A percentile compares a stretch with the other conserved stretches of the same genome.
These are phyloP conservation scores for Zaprionus bogoriensis DNA, from an alignment of 2,888 invertebrate genomes.

Conservation along the genomic window DNA sequence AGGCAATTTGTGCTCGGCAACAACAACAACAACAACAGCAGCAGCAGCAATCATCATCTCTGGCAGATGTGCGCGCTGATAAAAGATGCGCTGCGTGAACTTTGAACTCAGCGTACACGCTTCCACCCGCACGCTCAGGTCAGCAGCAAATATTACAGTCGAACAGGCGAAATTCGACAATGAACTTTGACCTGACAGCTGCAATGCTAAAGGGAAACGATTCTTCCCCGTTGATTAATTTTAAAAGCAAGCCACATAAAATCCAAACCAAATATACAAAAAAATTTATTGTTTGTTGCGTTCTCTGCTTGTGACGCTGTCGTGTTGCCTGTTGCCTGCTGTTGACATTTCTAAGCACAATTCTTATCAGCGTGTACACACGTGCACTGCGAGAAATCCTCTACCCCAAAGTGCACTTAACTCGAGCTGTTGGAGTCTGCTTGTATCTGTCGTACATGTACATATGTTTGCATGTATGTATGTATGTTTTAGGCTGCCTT, in stretches of 20 bases:
- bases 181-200: constrained; percentile 41
- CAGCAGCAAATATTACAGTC: constrained; percentile 52
- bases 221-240: background rate
- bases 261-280: no score
- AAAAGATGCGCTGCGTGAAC: constrained; percentile 58
- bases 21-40: constrained; percentile 5
- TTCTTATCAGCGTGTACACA: constrained; percentile 39
- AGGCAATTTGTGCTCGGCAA: constrained; percentile 40
- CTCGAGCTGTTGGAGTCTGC: no score
- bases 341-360: constrained; percentile 42
- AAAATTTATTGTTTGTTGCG: background rate
- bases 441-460: no score
- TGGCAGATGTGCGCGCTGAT: constrained; percentile 60
- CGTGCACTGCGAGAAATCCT: constrained; percentile 2
- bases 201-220: background rate
- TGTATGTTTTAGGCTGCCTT: background rate
- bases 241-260: no score
- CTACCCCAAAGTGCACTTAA: background rate
- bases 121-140: constrained; percentile 7
- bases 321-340: background rate
- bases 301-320: background rate
- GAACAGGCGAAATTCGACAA: constrained; percentile 36
- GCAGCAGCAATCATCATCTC: constrained; percentile 13
- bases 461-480: background rate
- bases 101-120: constrained; percentile 53